Evolutionary conservation across 2,888 invertebrate genomes (phyloP).

Genomic region (Lypha dubia): DNA sequence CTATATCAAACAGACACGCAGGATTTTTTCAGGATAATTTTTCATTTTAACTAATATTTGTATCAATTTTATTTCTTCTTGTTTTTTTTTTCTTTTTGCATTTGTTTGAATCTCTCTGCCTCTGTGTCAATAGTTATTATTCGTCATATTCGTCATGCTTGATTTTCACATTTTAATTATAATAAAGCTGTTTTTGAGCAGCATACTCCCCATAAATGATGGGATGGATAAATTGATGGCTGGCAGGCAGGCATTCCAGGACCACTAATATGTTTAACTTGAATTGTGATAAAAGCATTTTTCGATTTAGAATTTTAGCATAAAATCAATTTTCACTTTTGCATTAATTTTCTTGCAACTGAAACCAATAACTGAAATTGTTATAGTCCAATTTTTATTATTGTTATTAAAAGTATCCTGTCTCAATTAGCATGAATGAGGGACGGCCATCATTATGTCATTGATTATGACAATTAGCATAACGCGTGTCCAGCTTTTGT

Average conservation of each 20-base stretch:
- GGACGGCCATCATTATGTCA: slow-evolving; percentile 43
- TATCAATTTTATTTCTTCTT: slow-evolving; percentile 22
- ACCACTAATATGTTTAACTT: slow-evolving; percentile 13
- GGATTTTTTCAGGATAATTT: slow-evolving; percentile 58
- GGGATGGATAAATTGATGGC: slow-evolving; percentile 34
- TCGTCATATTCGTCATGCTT: slow-evolving; percentile 56
- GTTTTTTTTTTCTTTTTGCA: no score
- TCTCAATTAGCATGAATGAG: slow-evolving; percentile 60
- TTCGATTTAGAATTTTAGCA: slow-evolving; percentile 46
- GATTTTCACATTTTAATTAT: slow-evolving; percentile 63
- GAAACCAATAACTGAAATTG: slow-evolving; percentile 12
- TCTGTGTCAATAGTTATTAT: slow-evolving; percentile 34
- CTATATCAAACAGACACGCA: slow-evolving; percentile 44
- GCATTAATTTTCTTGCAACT: slow-evolving; percentile 63
- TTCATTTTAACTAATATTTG: slow-evolving; percentile 54
- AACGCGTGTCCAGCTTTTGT: slow-evolving; percentile 70
- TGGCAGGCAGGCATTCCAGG: no score
- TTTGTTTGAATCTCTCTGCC: not conserved
- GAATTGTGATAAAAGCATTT: not conserved
- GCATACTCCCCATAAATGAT: slow-evolving; percentile 63
- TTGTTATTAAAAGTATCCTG: slow-evolving; percentile 55
- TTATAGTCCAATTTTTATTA: slow-evolving; percentile 22
- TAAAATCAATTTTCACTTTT: slow-evolving; percentile 68
- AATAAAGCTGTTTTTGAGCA: slow-evolving; percentile 58
- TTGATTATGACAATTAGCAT: slow-evolving; percentile 73